These are phyloP conservation scores for Myocastor coypus DNA, from an alignment of 2,113 vertebrate genomes.

Conservation along the genomic window DNA sequence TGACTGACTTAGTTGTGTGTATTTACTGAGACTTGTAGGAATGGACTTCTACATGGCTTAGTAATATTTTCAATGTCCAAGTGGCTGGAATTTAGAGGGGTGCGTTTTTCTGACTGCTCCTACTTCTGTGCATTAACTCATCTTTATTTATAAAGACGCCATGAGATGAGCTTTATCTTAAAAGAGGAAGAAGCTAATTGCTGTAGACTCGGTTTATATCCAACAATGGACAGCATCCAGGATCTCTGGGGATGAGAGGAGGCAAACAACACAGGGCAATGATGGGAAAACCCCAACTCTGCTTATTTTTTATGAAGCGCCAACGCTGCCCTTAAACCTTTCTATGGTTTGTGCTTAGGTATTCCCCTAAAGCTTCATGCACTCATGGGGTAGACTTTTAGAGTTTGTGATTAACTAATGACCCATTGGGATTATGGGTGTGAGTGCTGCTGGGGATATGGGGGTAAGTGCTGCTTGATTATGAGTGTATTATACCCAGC, in stretches of 20 bases:
- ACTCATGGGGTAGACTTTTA: too few species aligned
- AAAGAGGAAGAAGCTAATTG: neutral
- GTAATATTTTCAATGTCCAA: neutral
- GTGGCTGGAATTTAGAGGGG: neutral
- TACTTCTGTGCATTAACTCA: neutral
- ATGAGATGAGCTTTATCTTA: neutral
- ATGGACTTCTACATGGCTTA: neutral
- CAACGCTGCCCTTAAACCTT: neutral
- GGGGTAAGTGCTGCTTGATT: too few species aligned
- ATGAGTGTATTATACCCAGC: too few species aligned
- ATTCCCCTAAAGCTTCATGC: too few species aligned
- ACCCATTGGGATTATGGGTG: too few species aligned
- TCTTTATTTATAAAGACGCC: neutral
- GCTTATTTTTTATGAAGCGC: neutral
- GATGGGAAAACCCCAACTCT: neutral
- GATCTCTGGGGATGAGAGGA: neutral
- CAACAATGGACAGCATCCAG: neutral
- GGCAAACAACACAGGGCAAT: neutral
- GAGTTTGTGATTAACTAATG: too few species aligned
- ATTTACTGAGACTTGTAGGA: slow-evolving; percentile 16
- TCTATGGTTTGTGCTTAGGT: too few species aligned
- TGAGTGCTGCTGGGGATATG: too few species aligned
- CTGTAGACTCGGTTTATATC: neutral
- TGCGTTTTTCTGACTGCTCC: neutral
- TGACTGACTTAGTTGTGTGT: neutral